Percentiles rank a stretch among this genome's conserved stretches.
These are phyloP conservation scores for Melanotaenia duboulayi DNA, from an alignment of 2,113 vertebrate species.

Conservation along the genomic window DNA sequence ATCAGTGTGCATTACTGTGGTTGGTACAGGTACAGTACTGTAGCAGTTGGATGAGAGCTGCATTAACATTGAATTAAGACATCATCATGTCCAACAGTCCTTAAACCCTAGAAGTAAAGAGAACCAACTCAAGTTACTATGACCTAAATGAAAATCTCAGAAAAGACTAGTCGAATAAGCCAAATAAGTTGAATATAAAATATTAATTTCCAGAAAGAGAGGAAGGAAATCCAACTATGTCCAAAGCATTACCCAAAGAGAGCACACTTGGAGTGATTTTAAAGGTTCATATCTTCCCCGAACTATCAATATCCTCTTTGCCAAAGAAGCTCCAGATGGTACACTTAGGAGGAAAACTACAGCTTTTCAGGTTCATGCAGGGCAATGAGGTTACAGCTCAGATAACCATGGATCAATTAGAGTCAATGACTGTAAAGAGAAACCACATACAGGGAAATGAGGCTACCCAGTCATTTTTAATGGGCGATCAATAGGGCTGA, in stretches of 20 bases:
- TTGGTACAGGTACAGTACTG: too few species aligned
- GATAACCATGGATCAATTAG: constrained; percentile 64
- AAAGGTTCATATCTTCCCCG: constrained; percentile 19
- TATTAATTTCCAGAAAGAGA: neutral
- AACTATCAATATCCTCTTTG: constrained; percentile 14
- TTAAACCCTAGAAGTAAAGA: neutral
- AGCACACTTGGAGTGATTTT: neutral
- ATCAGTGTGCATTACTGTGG: too few species aligned
- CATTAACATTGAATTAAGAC: too few species aligned
- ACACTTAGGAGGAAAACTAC: neutral
- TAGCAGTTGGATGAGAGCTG: too few species aligned
- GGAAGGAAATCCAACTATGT: neutral
- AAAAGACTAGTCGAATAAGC: too few species aligned
- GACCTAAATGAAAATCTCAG: too few species aligned
- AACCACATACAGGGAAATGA: constrained; percentile 44
- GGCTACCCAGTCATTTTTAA: constrained; percentile 48
- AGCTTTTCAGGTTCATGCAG: constrained; percentile 11
- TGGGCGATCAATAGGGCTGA: constrained; percentile 60
- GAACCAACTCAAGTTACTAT: neutral
- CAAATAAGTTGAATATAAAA: neutral
- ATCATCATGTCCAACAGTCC: too few species aligned
- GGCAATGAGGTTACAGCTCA: constrained; percentile 43
- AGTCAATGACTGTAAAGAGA: constrained; percentile 28
- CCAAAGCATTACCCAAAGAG: neutral
- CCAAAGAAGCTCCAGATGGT: constrained; percentile 30